Percentiles rank a stretch among this genome's conserved stretches.
Conservation (phyloP, 2,888 invertebrate genomes). For the Sinopyrophorus schimmeli region DNA sequence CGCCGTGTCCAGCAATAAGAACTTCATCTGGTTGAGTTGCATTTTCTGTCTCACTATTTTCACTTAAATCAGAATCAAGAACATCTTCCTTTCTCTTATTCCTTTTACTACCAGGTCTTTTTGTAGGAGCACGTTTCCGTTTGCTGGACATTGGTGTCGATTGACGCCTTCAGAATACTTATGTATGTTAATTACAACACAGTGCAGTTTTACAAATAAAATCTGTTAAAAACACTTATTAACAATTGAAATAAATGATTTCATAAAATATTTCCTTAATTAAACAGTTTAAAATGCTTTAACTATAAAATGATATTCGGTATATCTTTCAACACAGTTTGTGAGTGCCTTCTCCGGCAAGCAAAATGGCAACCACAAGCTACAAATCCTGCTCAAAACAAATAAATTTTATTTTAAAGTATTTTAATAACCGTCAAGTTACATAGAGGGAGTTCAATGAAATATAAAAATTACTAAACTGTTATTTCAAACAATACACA, state of each 20-base stretch:
- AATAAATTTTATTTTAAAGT: conserved; percentile 41
- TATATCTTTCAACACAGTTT: too few species aligned
- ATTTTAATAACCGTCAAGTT: conserved; percentile 47
- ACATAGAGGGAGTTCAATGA: conserved; percentile 30
- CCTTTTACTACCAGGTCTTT: conserved; percentile 47
- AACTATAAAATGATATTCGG: too few species aligned
- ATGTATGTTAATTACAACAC: conserved; percentile 14
- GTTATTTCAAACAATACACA: background rate
- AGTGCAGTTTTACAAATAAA: conserved; percentile 1
- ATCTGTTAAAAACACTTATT: background rate
- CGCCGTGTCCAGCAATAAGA: conserved; percentile 58
- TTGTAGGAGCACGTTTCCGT: conserved; percentile 51
- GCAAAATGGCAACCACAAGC: conserved; percentile 44
- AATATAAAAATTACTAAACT: conserved; percentile 5
- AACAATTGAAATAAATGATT: too few species aligned
- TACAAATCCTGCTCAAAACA: conserved; percentile 43
- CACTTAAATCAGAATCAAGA: conserved; percentile 54
- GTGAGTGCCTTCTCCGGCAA: too few species aligned
- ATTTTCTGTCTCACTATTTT: conserved; percentile 50
- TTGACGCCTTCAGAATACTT: background rate
- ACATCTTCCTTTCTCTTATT: conserved; percentile 53
- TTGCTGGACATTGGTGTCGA: conserved; percentile 49
- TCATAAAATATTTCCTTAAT: too few species aligned
- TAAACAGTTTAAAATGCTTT: too few species aligned
- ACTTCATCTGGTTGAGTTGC: conserved; percentile 59